phyloP scores from a whole-genome alignment of 1,140 invertebrate genomes.

The Temnothorax curvispinosus region DNA sequence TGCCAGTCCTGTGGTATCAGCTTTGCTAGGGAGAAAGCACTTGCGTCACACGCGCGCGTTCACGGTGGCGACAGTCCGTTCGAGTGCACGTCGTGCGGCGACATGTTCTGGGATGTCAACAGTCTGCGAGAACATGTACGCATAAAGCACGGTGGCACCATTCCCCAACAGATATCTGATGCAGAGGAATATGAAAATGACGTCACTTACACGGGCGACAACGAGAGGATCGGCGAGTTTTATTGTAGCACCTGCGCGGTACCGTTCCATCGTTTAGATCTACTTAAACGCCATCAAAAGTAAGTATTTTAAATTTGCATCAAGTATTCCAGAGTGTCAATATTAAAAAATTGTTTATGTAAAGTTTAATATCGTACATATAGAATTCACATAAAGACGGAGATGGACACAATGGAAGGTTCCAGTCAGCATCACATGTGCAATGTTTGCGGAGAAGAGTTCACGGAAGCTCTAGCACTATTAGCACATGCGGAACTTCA shows the following conservation, averaged over 20 bases:
- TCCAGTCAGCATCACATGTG: constrained; percentile 87
- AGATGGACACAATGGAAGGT: constrained; percentile 84
- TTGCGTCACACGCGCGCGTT: constrained; percentile 90
- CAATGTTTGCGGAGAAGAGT: constrained; percentile 91
- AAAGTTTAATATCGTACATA: constrained; percentile 55
- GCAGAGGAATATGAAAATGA: constrained; percentile 86
- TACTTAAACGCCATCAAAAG: constrained; percentile 90
- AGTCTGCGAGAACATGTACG: constrained; percentile 89
- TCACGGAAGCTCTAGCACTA: constrained; percentile 90
- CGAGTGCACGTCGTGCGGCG: constrained; percentile 91
- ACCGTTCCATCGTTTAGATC: constrained; percentile 91
- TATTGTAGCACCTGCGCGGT: constrained; percentile 92
- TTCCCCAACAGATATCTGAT: constrained; percentile 77
- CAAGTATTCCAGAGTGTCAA: constrained; percentile 11
- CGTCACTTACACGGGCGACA: constrained; percentile 87
- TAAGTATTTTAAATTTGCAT: constrained; percentile 66
- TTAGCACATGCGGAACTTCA: constrained; percentile 92
- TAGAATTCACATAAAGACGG: constrained; percentile 85
- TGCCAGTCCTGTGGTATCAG: constrained; percentile 92
- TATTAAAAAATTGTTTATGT: constrained; percentile 41
- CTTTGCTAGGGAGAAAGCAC: constrained; percentile 92
- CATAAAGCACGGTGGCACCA: constrained; percentile 85
- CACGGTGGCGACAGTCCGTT: constrained; percentile 91
- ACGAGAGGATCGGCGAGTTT: constrained; percentile 89
- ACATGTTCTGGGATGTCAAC: constrained; percentile 92